Evolutionary conservation across 2,113 vertebrate genomes (phyloP).

Genomic region (Ibidorhyncha struthersii): DNA sequence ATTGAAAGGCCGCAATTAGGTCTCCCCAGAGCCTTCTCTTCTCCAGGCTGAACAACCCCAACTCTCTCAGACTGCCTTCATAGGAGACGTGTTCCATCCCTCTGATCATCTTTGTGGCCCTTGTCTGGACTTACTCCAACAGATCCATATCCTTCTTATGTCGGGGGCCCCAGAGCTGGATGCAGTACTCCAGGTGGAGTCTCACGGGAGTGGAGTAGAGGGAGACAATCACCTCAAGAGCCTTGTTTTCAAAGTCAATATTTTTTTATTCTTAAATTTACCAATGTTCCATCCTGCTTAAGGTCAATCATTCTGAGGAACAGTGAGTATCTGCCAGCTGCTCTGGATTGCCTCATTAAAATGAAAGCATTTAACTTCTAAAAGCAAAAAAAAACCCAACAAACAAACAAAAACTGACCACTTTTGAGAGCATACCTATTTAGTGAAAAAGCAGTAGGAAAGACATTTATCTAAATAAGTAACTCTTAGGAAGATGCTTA

Average conservation of each 20-base stretch:
- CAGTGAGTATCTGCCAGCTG: background rate
- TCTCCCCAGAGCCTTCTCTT: background rate
- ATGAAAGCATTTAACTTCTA: conserved; percentile 22
- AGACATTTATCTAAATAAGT: background rate
- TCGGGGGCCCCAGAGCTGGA: background rate
- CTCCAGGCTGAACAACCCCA: background rate
- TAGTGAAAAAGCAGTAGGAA: background rate
- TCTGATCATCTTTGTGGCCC: background rate
- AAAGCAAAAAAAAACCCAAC: background rate
- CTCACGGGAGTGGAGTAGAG: too few relatives aligned
- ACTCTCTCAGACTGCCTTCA: background rate
- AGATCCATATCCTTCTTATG: background rate
- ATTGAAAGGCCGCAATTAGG: background rate
- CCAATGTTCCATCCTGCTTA: background rate
- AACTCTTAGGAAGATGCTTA: background rate
- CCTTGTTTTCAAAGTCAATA: conserved; percentile 32
- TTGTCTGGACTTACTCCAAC: background rate
- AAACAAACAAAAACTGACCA: background rate
- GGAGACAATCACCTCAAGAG: background rate
- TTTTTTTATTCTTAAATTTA: conserved; percentile 34
- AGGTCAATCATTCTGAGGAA: background rate
- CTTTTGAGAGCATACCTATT: background rate
- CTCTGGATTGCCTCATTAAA: conserved; percentile 26
- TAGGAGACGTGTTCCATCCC: background rate
- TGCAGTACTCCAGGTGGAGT: background rate